Evolutionary conservation across 2,113 vertebrate genomes (phyloP), one percentile per base, ranked within the genome.

Genomic region (Dendropsophus ebraccatus): DNA sequence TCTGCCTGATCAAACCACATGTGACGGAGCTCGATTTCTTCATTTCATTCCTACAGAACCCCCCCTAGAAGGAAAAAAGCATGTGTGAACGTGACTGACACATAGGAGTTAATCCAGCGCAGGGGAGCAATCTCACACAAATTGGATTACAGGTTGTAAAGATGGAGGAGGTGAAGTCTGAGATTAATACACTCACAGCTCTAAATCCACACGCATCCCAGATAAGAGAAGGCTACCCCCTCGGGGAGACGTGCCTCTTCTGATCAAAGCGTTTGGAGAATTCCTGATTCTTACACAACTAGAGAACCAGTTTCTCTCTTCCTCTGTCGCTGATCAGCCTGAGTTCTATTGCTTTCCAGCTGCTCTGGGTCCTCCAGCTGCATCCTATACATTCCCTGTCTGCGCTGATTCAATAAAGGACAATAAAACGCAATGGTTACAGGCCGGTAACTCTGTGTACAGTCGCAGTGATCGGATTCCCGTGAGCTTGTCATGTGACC

Each of bases 81-180:
- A 25, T 2, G 2, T 35, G 16, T 9, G 77, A 45, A 41, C 8
- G 4, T 50, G 13, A 30, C 56, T 19, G 77, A 21, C 54, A 80
- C 56, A 25, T 16, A 80, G 35, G 23, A 37, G 32, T 80, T 62
- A 80, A 80, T 41, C 54, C 35, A 14, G 37, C 14, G 25, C 11
- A 0, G 35, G 37, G 35, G 32, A 56, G 50, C 75, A 14, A 45
- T 56, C 54, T 80, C 13, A 0, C 11, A 25, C 21, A 60, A 80
- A 80, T 80, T 80, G 77, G 77, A 80, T 80, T 80, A 80, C 54
- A 62, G 77, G 56, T 80, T 80, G 54, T 80, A 80, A 60, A 17
- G 56, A 80, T 25, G 54, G 56, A 80, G 76, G 32, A 54, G 76
- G 77, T 62, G 77, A 60, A 41, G 77, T 25, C 50, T 28, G 73